Evolutionary conservation across 1,140 invertebrate species (phyloP), one percentile per base, ranked within the genome.

Genomic region (Plutomurus gul): DNA sequence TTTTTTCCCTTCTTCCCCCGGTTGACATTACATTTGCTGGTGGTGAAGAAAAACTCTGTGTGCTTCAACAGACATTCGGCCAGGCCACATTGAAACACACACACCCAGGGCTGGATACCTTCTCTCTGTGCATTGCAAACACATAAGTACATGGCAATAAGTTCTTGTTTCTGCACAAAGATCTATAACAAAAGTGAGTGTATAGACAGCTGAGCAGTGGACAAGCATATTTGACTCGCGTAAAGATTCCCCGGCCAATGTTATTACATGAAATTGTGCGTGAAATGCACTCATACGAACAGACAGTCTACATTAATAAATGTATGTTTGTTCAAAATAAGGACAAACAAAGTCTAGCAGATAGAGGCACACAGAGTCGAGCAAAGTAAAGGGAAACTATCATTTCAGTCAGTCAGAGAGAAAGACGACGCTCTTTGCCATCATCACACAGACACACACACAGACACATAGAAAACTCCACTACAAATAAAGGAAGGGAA

Each of bases 181-280:
- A 65, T 65, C 27, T 36, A 27, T 36, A 36, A 4, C 13, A 65
- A 65, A 36, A n/a, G n/a, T n/a, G n/a, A n/a, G 16, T n/a, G 3
- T 30, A 30, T 33, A 36, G 30, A 65, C 30, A 65, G 36, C 25
- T 30, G 4, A 30, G 33, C 25, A n/a, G n/a, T n/a, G 3, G 51
- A 60, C 22, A 60, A n/a, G 25, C 25, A n/a, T 30, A 60, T 33
- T 8, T 18, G 25, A 51, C 20, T 51, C 47, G 47, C 10, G 25
- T 22, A 72, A 39, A 72, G 70, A 72, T 72, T 72, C 25, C 37
- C 70, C 4, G 40, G 20, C 3, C 40, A 7, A 20, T 72, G 36
- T 72, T 43, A 72, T 72, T 72, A 72, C 70, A 72, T 39, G 37
- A 72, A 72, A 72, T 72, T 72, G 25, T 27, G 70, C 70, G 70